These are phyloP conservation scores for Drosophila imparisetae DNA, from an alignment of 2,888 invertebrate species.

Conservation along the genomic window DNA sequence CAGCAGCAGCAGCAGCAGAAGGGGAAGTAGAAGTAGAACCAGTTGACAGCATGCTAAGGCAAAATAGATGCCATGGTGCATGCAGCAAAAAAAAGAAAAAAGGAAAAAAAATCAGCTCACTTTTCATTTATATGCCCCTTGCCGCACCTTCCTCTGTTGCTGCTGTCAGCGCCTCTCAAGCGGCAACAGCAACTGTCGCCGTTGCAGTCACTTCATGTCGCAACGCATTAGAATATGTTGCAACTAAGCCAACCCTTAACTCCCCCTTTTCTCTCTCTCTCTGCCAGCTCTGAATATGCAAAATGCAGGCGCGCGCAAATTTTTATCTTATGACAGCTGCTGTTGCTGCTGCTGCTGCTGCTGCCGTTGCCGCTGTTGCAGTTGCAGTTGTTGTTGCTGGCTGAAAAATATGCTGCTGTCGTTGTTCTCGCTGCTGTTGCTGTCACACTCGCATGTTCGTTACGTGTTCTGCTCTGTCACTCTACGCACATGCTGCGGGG, in stretches of 20 bases:
- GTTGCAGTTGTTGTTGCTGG: slow-evolving; percentile 61
- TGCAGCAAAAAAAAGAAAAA: neutral
- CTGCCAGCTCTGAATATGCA: slow-evolving; percentile 57
- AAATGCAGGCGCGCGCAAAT: slow-evolving; percentile 81
- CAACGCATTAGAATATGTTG: slow-evolving; percentile 81
- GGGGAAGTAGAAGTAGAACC: neutral
- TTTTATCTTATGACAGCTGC: slow-evolving; percentile 84
- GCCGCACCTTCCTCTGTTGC: slow-evolving; percentile 15
- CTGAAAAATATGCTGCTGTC: slow-evolving; percentile 74
- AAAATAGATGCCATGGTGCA: slow-evolving; percentile 49
- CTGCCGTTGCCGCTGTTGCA: slow-evolving; percentile 26
- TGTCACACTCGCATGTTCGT: slow-evolving; percentile 61
- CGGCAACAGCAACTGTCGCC: slow-evolving; percentile 82
- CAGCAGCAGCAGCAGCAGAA: slow-evolving; percentile 3
- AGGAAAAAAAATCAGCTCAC: slow-evolving; percentile 61
- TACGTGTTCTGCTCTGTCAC: slow-evolving; percentile 69
- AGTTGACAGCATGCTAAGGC: slow-evolving; percentile 38
- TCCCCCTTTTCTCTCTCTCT: neutral
- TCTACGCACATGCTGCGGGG: slow-evolving; percentile 62
- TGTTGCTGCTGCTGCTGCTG: slow-evolving; percentile 43
- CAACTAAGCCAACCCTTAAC: slow-evolving; percentile 33
- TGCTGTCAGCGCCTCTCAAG: slow-evolving; percentile 79
- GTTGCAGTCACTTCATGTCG: slow-evolving; percentile 80
- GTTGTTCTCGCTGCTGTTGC: slow-evolving; percentile 58
- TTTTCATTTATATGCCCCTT: slow-evolving; percentile 49